Conservation (phyloP, 2,797 vertebrate species). For the Coregonus sp. region DNA sequence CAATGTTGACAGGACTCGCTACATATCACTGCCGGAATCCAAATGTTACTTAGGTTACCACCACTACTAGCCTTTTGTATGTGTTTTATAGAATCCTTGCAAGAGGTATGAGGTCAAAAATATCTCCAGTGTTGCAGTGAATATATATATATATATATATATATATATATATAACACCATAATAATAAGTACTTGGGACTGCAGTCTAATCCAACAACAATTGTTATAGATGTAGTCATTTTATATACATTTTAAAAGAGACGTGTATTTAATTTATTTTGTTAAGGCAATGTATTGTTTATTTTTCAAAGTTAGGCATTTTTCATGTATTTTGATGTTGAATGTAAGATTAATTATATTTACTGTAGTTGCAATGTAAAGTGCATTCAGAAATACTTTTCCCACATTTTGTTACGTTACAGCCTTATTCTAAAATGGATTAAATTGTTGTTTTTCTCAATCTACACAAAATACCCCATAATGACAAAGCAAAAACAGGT, state of each 20-base stretch:
- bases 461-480: too few species aligned
- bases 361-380: conserved; percentile 49
- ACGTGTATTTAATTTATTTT: conserved; percentile 77
- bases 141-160: conserved; percentile 21
- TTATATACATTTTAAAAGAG: conserved; percentile 55
- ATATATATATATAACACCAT: conserved; percentile 3
- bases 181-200: conserved; percentile 37
- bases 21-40: conserved; percentile 19
- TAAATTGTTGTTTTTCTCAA: too few species aligned
- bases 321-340: conserved; percentile 45
- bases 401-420: too few species aligned
- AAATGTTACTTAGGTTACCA: conserved; percentile 31
- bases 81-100: conserved; percentile 2
- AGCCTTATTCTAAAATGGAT: too few species aligned
- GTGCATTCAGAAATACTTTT: conserved; percentile 22
- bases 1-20: conserved; percentile 27
- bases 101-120: background rate
- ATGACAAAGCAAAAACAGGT: too few species aligned
- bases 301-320: conserved; percentile 72
- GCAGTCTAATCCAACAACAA: conserved; percentile 52
- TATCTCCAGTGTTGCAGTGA: conserved; percentile 1
- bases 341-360: conserved; percentile 62
- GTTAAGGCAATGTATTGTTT: conserved; percentile 59
- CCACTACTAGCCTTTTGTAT: conserved; percentile 41
- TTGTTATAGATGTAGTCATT: conserved; percentile 68